phyloP scores from a whole-genome alignment of 2,888 invertebrate genomes.

The Brenthis ino region DNA sequence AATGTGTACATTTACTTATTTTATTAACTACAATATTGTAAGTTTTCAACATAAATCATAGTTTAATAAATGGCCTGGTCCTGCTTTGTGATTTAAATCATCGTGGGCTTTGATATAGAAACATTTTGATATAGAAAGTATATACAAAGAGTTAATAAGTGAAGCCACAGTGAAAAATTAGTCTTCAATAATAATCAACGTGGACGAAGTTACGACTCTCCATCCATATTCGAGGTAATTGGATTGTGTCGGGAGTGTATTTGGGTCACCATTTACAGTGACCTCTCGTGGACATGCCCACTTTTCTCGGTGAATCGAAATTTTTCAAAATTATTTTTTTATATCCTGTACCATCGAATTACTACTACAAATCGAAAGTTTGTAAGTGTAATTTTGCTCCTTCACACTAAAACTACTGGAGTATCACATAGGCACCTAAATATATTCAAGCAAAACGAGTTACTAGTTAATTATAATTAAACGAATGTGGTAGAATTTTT shows the following conservation, averaged over 20 bases:
- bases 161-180: slow-evolving; percentile 23
- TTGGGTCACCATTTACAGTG: slow-evolving; percentile 63
- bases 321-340: slow-evolving; percentile 32
- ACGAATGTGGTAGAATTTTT: too few relatives aligned
- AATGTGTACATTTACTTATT: not conserved
- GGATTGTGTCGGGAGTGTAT: slow-evolving; percentile 62
- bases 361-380: not conserved
- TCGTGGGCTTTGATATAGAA: too few relatives aligned
- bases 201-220: slow-evolving; percentile 47
- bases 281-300: slow-evolving; percentile 58
- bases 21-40: too few relatives aligned
- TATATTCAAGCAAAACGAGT: too few relatives aligned
- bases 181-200: slow-evolving; percentile 44
- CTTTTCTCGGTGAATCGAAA: slow-evolving; percentile 37
- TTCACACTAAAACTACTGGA: too few relatives aligned
- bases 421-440: too few relatives aligned
- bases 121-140: too few relatives aligned
- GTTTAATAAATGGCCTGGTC: too few relatives aligned
- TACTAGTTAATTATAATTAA: too few relatives aligned
- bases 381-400: too few relatives aligned
- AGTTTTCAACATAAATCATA: too few relatives aligned
- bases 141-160: not conserved
- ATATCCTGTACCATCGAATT: not conserved
- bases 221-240: slow-evolving; percentile 60
- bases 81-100: too few relatives aligned